These are phyloP conservation scores for Acanthopleura granulata DNA, from an alignment of 2,888 invertebrate genomes.

Conservation along the genomic window DNA sequence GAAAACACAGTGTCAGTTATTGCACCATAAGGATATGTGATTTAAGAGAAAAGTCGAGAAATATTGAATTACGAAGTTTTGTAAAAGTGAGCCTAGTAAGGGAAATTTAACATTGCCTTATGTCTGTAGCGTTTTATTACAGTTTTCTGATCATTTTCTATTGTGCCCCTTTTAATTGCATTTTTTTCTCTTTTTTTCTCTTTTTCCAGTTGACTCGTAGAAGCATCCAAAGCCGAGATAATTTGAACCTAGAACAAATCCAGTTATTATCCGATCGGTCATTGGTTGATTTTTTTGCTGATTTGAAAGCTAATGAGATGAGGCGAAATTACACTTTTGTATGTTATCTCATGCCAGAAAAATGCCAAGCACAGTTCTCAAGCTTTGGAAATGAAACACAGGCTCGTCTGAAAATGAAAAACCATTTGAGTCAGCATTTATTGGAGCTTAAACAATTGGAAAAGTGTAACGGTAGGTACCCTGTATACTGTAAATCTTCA, in stretches of 20 bases:
- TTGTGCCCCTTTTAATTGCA: too few species aligned
- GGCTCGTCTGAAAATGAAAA: constrained; percentile 72
- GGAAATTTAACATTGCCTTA: too few species aligned
- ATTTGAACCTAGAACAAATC: constrained; percentile 61
- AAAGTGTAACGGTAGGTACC: background rate
- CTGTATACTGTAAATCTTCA: background rate
- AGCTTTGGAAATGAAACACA: constrained; percentile 75
- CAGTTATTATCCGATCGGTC: constrained; percentile 71
- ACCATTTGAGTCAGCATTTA: constrained; percentile 67
- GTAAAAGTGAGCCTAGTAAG: too few species aligned
- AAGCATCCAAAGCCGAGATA: constrained; percentile 45
- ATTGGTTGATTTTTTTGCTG: constrained; percentile 72
- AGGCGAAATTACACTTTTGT: constrained; percentile 72
- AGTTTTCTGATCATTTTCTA: too few species aligned
- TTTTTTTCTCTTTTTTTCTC: too few species aligned
- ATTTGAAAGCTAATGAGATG: constrained; percentile 73
- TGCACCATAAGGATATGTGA: too few species aligned
- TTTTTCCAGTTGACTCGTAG: constrained; percentile 42
- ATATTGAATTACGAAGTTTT: too few species aligned
- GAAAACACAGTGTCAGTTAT: too few species aligned
- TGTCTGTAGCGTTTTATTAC: too few species aligned
- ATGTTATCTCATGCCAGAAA: constrained; percentile 72
- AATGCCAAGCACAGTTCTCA: constrained; percentile 71
- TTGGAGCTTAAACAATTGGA: background rate
- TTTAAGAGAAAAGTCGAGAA: too few species aligned